Base-by-base conservation (phyloP, 1,140 invertebrate genomes). In the Bombus balteatus region DNA sequence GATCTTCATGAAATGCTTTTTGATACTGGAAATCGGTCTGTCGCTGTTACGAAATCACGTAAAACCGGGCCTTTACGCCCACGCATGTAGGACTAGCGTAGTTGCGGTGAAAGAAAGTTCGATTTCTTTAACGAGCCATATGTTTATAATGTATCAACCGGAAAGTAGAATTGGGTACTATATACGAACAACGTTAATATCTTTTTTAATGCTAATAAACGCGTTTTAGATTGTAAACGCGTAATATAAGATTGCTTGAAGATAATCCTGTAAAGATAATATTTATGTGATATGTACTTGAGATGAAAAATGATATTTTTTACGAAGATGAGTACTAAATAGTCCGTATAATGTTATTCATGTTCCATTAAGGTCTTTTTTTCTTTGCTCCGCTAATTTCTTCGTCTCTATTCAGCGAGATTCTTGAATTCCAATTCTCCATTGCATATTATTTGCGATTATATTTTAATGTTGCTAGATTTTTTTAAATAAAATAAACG, bases 51-150 rank as follows among this genome's bases (percentile, higher is more conserved):
- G 89, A 90, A 90, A 90, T 90, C 89, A 86, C 78, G 81, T 90
- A 90, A 90, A 90, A 90, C 89, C 89, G 87, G 89, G 87, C 87
- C 89, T 90, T 78, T 80, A 90, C 89, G 83, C 89, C 89, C 72
- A 90, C 89, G 77, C 81, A 41, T 84, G 75, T 62, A 57, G 25
- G 32, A 71, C 81, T 87, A 68, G 39, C 59, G 70, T 79, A 78
- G 70, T 81, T 37, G 74, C 47, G 47, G 43, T 81, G 47, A 89
- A 90, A 89, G 89, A 90, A 90, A 90, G 83, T 90, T 79, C 76
- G 37, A 90, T 73, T 90, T 90, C 83, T 90, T 90, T 86, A 90
- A 90, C 65, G 68, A 90, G 53, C 32, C 28, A 47, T 79, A 66
- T 90, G 79, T 83, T 88, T 90, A 83, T 85, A 85, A 85, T 28